A percentile compares a stretch with the other conserved stretches of the same genome.
Evolutionary conservation across 2,888 invertebrate species (phyloP).

Genomic region (Drosophila recens): DNA sequence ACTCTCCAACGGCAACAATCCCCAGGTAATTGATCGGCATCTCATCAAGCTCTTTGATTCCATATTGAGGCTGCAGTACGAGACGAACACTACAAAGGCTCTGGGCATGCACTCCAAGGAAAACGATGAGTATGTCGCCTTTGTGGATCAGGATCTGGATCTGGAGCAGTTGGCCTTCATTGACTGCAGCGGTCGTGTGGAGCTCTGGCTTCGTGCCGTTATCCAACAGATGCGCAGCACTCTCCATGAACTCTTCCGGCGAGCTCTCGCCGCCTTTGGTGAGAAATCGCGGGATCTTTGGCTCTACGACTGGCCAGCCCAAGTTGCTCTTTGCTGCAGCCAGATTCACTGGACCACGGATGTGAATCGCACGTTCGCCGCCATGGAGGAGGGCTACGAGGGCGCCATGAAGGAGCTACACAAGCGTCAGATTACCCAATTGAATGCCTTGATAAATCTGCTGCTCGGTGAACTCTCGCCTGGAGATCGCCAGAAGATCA

Average conservation of each 20-base stretch:
- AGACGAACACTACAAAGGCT: slow-evolving; percentile 87
- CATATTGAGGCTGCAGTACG: slow-evolving; percentile 88
- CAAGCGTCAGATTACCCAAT: slow-evolving; percentile 93
- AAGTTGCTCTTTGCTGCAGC: slow-evolving; percentile 95
- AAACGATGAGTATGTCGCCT: slow-evolving; percentile 89
- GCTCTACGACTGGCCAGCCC: slow-evolving; percentile 97
- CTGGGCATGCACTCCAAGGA: slow-evolving; percentile 95
- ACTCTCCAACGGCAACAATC: slow-evolving; percentile 92
- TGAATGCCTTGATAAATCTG: slow-evolving; percentile 92
- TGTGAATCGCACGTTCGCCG: slow-evolving; percentile 94
- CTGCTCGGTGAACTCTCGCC: slow-evolving; percentile 92
- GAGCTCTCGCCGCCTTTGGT: slow-evolving; percentile 92
- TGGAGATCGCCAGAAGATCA: slow-evolving; percentile 97
- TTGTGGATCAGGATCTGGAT: slow-evolving; percentile 77
- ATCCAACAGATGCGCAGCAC: slow-evolving; percentile 93
- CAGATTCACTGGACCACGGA: slow-evolving; percentile 99
- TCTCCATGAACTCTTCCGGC: slow-evolving; percentile 91
- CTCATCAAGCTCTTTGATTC: slow-evolving; percentile 97
- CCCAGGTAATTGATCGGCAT: slow-evolving; percentile 92
- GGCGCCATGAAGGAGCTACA: slow-evolving; percentile 96
- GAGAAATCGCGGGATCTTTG: slow-evolving; percentile 95
- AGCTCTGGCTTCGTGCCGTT: slow-evolving; percentile 95
- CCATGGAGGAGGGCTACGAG: slow-evolving; percentile 97
- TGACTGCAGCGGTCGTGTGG: slow-evolving; percentile 96
- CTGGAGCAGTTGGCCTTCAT: slow-evolving; percentile 85